Evolutionary conservation across 2,888 invertebrate species (phyloP).

Genomic region (Thyatira batis): DNA sequence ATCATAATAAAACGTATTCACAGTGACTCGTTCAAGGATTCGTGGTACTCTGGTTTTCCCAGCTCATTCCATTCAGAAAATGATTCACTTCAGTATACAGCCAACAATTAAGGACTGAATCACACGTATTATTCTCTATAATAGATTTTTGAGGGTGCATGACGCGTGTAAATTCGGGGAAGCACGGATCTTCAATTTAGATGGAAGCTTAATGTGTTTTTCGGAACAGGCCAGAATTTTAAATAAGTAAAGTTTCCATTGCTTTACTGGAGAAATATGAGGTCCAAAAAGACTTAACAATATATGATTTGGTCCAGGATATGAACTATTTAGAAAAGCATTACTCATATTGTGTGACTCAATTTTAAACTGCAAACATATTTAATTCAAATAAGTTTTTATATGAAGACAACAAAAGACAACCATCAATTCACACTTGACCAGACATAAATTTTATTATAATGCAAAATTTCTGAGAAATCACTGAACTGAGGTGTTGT

Average conservation of each 20-base stretch:
- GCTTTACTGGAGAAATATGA: no score
- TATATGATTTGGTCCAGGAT: neutral
- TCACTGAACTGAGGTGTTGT: conserved; percentile 9
- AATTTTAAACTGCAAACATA: neutral
- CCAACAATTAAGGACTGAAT: conserved; percentile 47
- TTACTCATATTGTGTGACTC: neutral
- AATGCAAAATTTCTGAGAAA: conserved; percentile 1
- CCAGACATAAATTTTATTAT: neutral
- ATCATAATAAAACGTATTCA: conserved; percentile 4
- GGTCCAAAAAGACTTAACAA: neutral
- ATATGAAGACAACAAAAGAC: neutral
- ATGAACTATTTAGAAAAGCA: neutral
- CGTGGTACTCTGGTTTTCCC: conserved; percentile 39
- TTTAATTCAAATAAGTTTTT: neutral
- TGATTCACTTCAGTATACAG: conserved; percentile 53
- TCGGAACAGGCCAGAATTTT: no score
- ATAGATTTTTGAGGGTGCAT: conserved; percentile 34
- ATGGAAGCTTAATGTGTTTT: conserved; percentile 10
- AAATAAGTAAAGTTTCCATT: no score
- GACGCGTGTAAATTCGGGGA: conserved; percentile 44
- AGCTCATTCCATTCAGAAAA: conserved; percentile 35
- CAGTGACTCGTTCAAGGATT: neutral
- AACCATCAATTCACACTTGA: neutral
- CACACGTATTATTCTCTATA: conserved; percentile 36
- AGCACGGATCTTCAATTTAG: conserved; percentile 24